Base-by-base conservation (phyloP, 2,888 invertebrate species). In the Machimus rusticus region DNA sequence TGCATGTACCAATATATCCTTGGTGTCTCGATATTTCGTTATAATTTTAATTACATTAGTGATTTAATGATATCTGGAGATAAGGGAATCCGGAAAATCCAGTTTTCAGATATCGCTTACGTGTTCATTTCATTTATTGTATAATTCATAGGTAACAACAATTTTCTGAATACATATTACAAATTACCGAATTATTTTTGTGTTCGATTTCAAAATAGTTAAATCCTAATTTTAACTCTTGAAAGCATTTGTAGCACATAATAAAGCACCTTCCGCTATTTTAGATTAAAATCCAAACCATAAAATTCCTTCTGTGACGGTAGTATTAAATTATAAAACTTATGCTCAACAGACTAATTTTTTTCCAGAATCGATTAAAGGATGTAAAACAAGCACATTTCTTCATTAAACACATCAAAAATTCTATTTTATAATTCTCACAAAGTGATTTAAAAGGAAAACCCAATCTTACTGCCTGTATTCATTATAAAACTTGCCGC, bases 391-490 rank as follows among this genome's bases (percentile, higher is more conserved):
- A 51, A 51, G 5, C n/a, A 51, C 51, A 16, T 51, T 51, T 19
- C 19, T 51, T n/a, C 51, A 51, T 19, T 51, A 51, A 51, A 6
- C 5, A 51, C 51, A n/a, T 51, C 16, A 51, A 16, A n/a, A 51
- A 5, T n/a, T n/a, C n/a, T 51, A 19, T n/a, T 51, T 51, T 51
- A 51, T 6, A 51, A 19, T 23, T 66, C 23, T 23, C 19, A 66
- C 19, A 78, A 78, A 43, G 78, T 39, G 5, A 43, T 28, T 79
- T 79, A n/a, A 51, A 79, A 79, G 79, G 55, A 79, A 79, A 79
- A 79, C 51, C 23, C 9, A 66, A 66, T 12, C 19, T 43, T 78
- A 51, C 43, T 79, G 79, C 31, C 79, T 16, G 8, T 79, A 51
- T 78, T 14, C 43, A 37, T 39, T 78, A 19, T 77, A 31, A 37